Base-by-base conservation (phyloP, 1,140 invertebrate species). In the Platyscapa corneri region DNA sequence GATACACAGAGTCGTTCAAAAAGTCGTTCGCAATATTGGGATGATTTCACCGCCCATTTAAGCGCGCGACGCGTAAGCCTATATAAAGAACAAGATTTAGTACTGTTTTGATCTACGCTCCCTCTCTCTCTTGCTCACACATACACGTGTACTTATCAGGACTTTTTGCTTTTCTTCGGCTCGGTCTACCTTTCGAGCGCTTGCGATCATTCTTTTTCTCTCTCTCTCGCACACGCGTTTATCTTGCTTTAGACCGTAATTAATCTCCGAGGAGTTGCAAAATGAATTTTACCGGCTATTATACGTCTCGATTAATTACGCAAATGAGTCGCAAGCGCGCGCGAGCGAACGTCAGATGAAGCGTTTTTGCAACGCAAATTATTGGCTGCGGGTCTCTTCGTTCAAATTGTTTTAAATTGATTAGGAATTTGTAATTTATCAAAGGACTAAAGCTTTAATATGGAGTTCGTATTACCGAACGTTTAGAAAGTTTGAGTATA, bases 391-490 rank as follows among this genome's bases (percentile, higher is more conserved):
- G 46, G 34, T 65, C 46, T 27, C 39, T 42, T 49, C 53, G 16
- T 74, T 80, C 20, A 85, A 85, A 85, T 85, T 80, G 65, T 80
- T 80, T 85, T 37, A 79, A 74, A 81, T 85, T 81, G 67, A 80
- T 85, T 81, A 85, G 32, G 32, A 74, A 80, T 80, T 72, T 18
- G 67, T n/a, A 80, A 84, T 84, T 56, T 70, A 78, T 78, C 75
- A 83, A 81, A 70, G 86, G 79, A 82, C 86, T 81, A 67, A 81
- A 77, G 86, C 85, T 85, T 85, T 42, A 80, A 80, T 80, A 80
- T 64, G 23, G 39, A 20, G 46, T 64, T 78, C 53, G 53, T 64
- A 78, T 60, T 78, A 78, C 46, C 42, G 46, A 75, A 46, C 39
- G 42, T 75, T 75, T 30, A 75, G 42, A 75, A 75, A 75, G 75